These are phyloP conservation scores for Lampris incognitus DNA, from an alignment of 2,113 vertebrate species.

Conservation along the genomic window DNA sequence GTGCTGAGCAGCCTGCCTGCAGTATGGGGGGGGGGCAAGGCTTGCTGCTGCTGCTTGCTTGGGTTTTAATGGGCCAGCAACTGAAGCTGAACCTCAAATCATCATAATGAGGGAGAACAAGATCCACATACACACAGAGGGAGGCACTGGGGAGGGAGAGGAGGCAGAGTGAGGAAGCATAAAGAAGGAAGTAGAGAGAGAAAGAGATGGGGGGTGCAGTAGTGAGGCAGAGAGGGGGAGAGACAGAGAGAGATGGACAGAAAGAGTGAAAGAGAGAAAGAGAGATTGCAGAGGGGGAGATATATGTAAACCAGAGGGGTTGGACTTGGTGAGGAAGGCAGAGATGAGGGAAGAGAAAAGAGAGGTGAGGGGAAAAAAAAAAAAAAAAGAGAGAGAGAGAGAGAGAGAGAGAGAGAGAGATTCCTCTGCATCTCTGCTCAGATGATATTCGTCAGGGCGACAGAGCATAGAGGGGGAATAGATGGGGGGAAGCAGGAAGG, in stretches of 20 bases:
- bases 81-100: slow-evolving; percentile 78
- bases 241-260: slow-evolving; percentile 41
- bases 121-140: slow-evolving; percentile 59
- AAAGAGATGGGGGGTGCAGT: slow-evolving; percentile 37
- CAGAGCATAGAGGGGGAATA: slow-evolving; percentile 65
- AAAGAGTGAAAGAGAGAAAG: slow-evolving; percentile 33
- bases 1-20: slow-evolving; percentile 55
- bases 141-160: neutral
- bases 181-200: neutral
- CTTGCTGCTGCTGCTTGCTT: slow-evolving; percentile 55
- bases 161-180: neutral
- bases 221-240: slow-evolving; percentile 11
- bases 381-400: slow-evolving; percentile 20
- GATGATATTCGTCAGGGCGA: slow-evolving; percentile 75
- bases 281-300: slow-evolving; percentile 42
- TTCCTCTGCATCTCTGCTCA: slow-evolving; percentile 73
- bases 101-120: slow-evolving; percentile 79
- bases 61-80: slow-evolving; percentile 75
- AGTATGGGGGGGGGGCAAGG: slow-evolving; percentile 52
- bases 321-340: no score
- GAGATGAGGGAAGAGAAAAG: no score
- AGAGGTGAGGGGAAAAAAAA: neutral
- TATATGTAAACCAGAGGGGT: no score
- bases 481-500: slow-evolving; percentile 59
- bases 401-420: slow-evolving; percentile 56